Conservation (phyloP, 2,888 invertebrate genomes). For the Trypoxylon attenuatum region DNA sequence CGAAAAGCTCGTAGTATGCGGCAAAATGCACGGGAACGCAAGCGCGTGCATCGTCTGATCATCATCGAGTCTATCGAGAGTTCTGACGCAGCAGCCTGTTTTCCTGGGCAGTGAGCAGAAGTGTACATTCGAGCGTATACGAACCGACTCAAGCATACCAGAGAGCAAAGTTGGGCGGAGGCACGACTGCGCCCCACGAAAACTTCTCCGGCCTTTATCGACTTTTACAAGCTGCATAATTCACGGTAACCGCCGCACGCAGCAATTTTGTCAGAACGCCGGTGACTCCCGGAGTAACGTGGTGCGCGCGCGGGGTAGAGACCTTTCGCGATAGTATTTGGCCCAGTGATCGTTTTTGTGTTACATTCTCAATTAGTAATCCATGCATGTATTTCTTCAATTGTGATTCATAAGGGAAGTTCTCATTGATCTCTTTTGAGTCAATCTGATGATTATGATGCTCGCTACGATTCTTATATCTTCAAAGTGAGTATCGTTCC, state of each 20-base stretch:
- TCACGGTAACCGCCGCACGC: conserved; percentile 22
- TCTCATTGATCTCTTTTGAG: no score
- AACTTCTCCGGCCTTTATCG: conserved; percentile 37
- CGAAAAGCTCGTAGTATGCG: conserved; percentile 46
- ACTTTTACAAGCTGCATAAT: conserved; percentile 32
- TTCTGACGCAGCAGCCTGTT: neutral
- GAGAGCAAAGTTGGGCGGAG: conserved; percentile 13
- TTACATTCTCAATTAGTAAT: no score
- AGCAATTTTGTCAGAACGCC: conserved; percentile 43
- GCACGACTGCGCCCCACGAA: conserved; percentile 39
- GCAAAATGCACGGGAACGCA: conserved; percentile 45
- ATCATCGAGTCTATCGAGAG: conserved; percentile 10
- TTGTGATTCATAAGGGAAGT: no score
- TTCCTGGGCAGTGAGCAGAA: no score
- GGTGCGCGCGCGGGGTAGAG: no score
- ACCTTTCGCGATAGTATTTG: no score
- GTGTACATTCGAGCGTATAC: neutral
- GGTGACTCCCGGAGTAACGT: conserved; percentile 22
- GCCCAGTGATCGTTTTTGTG: no score
- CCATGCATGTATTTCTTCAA: no score
- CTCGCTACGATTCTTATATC: no score
- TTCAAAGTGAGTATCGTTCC: no score
- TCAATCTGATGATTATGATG: no score
- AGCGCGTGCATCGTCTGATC: conserved; percentile 30
- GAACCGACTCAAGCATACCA: conserved; percentile 1